These are phyloP conservation scores for Steinernema hermaphroditum DNA, from an alignment of 2,888 invertebrate genomes.

Conservation along the genomic window DNA sequence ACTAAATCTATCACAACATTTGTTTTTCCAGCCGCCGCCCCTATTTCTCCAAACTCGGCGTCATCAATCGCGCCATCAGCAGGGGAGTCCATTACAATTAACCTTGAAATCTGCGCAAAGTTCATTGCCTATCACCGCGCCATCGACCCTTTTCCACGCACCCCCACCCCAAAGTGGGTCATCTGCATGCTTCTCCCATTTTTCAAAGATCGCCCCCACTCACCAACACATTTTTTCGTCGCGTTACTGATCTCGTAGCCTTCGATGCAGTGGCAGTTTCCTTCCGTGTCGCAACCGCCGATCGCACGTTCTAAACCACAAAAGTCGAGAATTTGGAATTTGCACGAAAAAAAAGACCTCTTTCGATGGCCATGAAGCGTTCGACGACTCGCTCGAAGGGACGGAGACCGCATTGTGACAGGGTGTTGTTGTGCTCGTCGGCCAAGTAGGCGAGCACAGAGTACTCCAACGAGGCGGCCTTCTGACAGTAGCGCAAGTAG, in stretches of 20 bases:
- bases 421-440: not conserved
- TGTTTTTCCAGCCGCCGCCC: too few species aligned
- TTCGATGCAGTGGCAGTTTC: constrained; percentile 49
- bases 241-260: constrained; percentile 51
- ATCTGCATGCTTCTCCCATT: not conserved
- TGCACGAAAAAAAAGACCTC: not conserved
- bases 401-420: constrained; percentile 21
- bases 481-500: constrained; percentile 33
- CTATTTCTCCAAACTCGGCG: too few species aligned
- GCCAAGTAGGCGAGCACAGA: not conserved
- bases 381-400: constrained; percentile 27
- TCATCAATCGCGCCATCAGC: too few species aligned
- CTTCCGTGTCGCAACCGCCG: constrained; percentile 50
- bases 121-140: constrained; percentile 11
- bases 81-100: not conserved
- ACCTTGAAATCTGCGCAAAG: constrained; percentile 20
- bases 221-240: constrained; percentile 50
- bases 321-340: not conserved
- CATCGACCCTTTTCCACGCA: not conserved
- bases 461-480: constrained; percentile 22
- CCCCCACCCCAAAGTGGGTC: constrained; percentile 11
- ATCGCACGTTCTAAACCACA: constrained; percentile 37
- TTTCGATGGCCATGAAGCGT: constrained; percentile 17
- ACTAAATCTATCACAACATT: too few species aligned
- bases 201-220: not conserved